Conservation (phyloP, 1,140 invertebrate species). For the Stegodyphus dumicola region DNA sequence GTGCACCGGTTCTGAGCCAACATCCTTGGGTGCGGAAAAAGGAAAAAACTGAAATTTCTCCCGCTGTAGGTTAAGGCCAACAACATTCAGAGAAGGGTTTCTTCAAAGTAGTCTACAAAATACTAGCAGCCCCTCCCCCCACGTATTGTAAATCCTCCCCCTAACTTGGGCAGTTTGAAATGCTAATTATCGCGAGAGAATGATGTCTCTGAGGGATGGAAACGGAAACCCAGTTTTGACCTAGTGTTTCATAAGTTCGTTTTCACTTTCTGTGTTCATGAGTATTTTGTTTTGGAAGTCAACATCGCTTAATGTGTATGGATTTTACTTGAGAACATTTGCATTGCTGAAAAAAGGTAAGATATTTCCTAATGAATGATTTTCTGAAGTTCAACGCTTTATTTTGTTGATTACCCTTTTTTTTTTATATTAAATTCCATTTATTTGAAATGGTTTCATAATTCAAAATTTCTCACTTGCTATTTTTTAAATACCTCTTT, state of each 20-base stretch:
- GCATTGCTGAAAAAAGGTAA: too few species aligned
- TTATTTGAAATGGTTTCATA: too few species aligned
- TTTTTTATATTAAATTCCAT: too few species aligned
- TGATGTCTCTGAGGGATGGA: background rate
- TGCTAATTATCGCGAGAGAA: conserved; percentile 2
- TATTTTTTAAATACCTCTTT: too few species aligned
- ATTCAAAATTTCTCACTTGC: too few species aligned
- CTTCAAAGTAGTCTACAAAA: conserved; percentile 17
- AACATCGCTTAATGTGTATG: too few species aligned
- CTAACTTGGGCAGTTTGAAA: background rate
- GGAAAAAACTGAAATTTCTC: conserved; percentile 42
- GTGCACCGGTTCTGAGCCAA: conserved; percentile 54
- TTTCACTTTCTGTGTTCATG: conserved; percentile 10
- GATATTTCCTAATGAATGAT: too few species aligned
- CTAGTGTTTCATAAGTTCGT: conserved; percentile 3
- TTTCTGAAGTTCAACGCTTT: too few species aligned
- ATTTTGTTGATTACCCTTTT: too few species aligned
- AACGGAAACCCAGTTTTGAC: conserved; percentile 10
- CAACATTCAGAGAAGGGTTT: conserved; percentile 55
- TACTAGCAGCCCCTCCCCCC: background rate
- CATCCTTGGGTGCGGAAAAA: conserved; percentile 52
- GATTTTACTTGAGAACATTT: too few species aligned
- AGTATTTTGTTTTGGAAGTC: too few species aligned
- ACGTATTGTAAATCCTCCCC: background rate
- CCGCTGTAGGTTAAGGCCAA: conserved; percentile 58